phyloP scores from a whole-genome alignment of 2,797 vertebrate genomes.

The Glossophaga mutica region DNA sequence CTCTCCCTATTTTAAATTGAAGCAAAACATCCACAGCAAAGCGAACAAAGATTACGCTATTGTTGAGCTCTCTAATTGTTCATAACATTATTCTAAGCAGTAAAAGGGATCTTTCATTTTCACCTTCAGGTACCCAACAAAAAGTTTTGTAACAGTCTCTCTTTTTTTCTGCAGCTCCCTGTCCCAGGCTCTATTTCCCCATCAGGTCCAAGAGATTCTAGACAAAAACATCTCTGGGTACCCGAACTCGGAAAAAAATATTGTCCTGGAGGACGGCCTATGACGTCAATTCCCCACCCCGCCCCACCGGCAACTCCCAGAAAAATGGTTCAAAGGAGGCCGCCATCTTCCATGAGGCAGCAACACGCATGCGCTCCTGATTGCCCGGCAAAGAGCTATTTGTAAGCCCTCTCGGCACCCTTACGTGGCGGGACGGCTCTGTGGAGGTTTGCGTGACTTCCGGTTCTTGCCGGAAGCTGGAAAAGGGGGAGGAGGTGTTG shows the following conservation, averaged over 20 bases:
- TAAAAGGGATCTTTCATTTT: not conserved
- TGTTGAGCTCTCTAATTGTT: not conserved
- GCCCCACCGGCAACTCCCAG: too few species aligned
- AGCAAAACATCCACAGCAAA: not conserved
- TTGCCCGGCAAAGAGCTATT: accelerated
- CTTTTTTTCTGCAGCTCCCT: not conserved
- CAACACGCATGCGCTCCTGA: not conserved
- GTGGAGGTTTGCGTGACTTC: not conserved
- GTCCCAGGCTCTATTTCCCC: not conserved
- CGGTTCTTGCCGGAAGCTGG: not conserved
- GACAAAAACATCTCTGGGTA: not conserved
- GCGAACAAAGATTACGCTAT: not conserved
- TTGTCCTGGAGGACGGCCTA: not conserved
- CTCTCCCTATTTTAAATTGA: not conserved
- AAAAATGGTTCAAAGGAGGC: accelerated
- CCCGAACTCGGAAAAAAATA: not conserved
- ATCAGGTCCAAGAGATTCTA: not conserved
- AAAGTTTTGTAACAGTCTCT: not conserved
- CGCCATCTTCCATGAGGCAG: accelerated
- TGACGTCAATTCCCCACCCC: not conserved
- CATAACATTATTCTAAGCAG: not conserved
- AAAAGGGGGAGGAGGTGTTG: accelerated
- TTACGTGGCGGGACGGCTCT: not conserved
- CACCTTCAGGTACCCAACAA: not conserved
- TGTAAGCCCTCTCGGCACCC: conserved; percentile 44